Conservation (phyloP, 2,888 invertebrate genomes). For the Eucera pruinosa region DNA sequence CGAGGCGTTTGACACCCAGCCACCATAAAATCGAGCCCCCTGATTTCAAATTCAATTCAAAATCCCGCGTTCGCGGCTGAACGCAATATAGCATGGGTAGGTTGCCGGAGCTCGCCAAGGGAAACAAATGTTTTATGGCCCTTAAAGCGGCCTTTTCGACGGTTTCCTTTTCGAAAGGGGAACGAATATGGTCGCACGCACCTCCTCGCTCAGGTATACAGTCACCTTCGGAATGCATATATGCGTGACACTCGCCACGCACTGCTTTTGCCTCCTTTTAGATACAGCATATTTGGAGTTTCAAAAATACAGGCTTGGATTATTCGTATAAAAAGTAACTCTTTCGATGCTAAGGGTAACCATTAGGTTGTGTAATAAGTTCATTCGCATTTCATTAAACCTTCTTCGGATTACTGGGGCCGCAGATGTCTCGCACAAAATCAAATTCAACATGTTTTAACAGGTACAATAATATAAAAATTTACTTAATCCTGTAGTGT, state of each 20-base stretch:
- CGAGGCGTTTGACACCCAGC: slow-evolving; percentile 76
- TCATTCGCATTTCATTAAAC: no score
- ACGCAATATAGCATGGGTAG: slow-evolving; percentile 72
- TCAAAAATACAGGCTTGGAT: no score
- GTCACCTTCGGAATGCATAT: slow-evolving; percentile 37
- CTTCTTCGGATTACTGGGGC: no score
- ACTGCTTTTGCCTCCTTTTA: background rate
- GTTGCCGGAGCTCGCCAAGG: slow-evolving; percentile 67
- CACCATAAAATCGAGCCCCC: slow-evolving; percentile 80
- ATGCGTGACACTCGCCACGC: slow-evolving; percentile 24
- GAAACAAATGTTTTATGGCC: slow-evolving; percentile 83
- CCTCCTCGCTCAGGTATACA: slow-evolving; percentile 30
- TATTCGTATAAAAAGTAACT: no score
- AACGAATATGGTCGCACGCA: slow-evolving; percentile 48
- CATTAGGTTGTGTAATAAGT: no score
- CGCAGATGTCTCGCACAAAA: no score
- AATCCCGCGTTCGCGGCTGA: slow-evolving; percentile 74
- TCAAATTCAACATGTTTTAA: no score
- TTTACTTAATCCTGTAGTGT: no score
- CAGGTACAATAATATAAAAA: no score
- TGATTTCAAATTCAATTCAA: slow-evolving; percentile 83
- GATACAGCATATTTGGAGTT: no score
- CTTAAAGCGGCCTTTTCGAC: slow-evolving; percentile 78
- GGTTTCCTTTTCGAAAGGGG: slow-evolving; percentile 64
- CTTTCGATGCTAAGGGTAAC: no score